Evolutionary conservation across 2,888 invertebrate species (phyloP), one percentile per base, ranked within the genome.

Genomic region (Leptopilina syphax): DNA sequence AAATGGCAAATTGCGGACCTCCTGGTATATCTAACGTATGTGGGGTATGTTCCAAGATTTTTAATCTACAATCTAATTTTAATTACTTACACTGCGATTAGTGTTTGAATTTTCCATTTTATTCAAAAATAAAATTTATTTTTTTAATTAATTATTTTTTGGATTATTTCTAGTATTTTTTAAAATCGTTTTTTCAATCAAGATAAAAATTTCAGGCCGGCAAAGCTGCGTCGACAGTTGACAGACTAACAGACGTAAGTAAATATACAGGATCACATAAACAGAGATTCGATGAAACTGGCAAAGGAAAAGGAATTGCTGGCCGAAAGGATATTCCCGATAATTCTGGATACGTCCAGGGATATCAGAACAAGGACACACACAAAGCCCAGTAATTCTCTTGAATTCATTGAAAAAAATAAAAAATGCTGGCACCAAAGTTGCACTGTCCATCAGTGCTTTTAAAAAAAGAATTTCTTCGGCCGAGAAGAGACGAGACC

Each of bases 201-300:
- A 44, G 8, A 7, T 44, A 44, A 7, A 93, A 93, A 85, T 93
- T 93, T 1, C 92, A 93, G 86, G 91, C 93, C 3, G 89, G 90
- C 8, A 92, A 90, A 83, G 89, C 90, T 3, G 90, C 92, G 3
- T 92, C 92, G n/a, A 91, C 93, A 0, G 95, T 96, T 4, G 96
- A 96, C 85, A 94, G 97, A 82, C 92, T 97, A 85, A 97, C 97
- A 0, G 97, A 97, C 90, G 94, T 96, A n/a, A 95, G 95, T 87
- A 97, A 96, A 90, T 97, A 97, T 92, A 97, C 97, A 0, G 97
- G 97, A 76, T 96, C 97, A 6, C 97, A 97, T 91, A 96, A 95
- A 90, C 96, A 97, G 87, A 95, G 97, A 41, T 97, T 97, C 89
- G 97, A 97, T 92, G 95, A 96, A 78, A 92, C 94, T 44, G 97